phyloP scores from a whole-genome alignment of 2,888 invertebrate genomes.

The Creontiades dilutus region DNA sequence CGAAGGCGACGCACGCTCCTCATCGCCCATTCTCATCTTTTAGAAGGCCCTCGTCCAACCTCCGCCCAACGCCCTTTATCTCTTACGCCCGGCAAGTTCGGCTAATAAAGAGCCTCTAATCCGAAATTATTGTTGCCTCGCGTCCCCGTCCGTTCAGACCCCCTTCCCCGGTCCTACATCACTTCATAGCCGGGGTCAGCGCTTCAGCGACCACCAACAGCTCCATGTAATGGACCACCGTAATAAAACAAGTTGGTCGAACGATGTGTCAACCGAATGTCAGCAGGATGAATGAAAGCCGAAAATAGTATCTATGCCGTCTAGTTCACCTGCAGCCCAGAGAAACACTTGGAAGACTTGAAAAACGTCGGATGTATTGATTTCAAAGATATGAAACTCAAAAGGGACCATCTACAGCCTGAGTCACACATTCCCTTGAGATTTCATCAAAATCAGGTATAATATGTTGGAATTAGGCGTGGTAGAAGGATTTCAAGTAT shows the following conservation, averaged over 20 bases:
- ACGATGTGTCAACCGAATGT: not conserved
- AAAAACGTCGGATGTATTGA: too few relatives aligned
- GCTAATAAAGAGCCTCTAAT: slow-evolving; percentile 43
- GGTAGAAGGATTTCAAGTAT: too few relatives aligned
- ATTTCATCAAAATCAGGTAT: too few relatives aligned
- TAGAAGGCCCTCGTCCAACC: not conserved
- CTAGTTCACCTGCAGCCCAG: too few relatives aligned
- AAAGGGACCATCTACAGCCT: too few relatives aligned
- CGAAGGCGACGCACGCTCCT: not conserved
- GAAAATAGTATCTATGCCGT: too few relatives aligned
- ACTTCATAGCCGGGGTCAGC: not conserved
- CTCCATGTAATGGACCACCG: not conserved
- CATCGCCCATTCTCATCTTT: not conserved
- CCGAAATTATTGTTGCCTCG: slow-evolving; percentile 20
- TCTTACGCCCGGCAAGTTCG: slow-evolving; percentile 45
- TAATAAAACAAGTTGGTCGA: not conserved
- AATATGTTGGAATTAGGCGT: too few relatives aligned
- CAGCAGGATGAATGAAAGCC: not conserved
- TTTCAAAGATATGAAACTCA: too few relatives aligned
- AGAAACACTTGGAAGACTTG: too few relatives aligned
- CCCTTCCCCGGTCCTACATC: not conserved
- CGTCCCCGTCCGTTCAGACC: not conserved
- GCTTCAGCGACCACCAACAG: not conserved
- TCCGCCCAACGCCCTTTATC: slow-evolving; percentile 24
- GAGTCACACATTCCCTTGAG: too few relatives aligned